These are phyloP conservation scores for Drosophila infuscata DNA, from an alignment of 2,888 invertebrate genomes.

Conservation along the genomic window DNA sequence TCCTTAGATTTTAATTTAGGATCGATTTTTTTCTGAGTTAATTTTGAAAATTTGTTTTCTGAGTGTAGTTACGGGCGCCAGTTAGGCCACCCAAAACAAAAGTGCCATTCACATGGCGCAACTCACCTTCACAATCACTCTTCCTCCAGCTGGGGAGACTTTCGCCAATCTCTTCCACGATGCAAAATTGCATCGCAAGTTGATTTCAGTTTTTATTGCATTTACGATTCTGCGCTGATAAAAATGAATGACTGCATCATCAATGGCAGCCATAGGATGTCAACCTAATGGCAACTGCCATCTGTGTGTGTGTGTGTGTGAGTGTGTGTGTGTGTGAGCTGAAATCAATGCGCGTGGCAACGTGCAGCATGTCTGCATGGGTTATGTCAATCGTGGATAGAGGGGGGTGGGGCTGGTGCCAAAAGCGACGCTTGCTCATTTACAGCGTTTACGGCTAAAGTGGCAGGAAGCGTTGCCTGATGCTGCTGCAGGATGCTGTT, in stretches of 20 bases:
- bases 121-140: background rate
- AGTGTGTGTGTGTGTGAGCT: conserved; percentile 5
- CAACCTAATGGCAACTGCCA: conserved; percentile 17
- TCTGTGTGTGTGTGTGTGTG: background rate
- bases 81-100: conserved; percentile 1
- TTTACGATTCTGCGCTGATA: conserved; percentile 65
- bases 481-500: conserved; percentile 26
- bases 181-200: conserved; percentile 46
- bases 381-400: conserved; percentile 11
- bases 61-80: background rate
- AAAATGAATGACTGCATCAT: conserved; percentile 76
- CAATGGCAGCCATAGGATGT: conserved; percentile 48
- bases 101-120: background rate
- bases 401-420: conserved; percentile 7
- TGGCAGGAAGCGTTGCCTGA: conserved; percentile 65
- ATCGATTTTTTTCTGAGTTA: too few relatives aligned
- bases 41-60: background rate
- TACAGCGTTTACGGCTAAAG: conserved; percentile 73
- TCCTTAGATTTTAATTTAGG: too few relatives aligned
- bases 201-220: conserved; percentile 69
- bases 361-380: conserved; percentile 21
- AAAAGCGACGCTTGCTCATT: conserved; percentile 71
- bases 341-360: conserved; percentile 50
- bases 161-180: background rate
- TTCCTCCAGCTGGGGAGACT: background rate